Percentiles rank a stretch among this genome's conserved stretches.
phyloP scores from a whole-genome alignment of 2,113 vertebrate genomes.

The Chlorocebus sabaeus region DNA sequence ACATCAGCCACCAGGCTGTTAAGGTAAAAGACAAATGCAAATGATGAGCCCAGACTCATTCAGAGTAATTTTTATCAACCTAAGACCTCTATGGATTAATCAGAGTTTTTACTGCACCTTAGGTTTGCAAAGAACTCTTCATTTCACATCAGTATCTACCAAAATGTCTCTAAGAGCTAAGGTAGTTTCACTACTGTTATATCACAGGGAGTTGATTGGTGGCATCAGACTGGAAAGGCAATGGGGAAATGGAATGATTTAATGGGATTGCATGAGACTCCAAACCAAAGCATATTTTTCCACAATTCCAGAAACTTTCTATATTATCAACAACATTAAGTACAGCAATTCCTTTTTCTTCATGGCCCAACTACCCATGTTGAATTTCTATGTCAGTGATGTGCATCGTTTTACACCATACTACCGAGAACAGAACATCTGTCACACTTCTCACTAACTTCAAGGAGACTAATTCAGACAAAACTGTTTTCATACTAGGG shows the following conservation, averaged over 20 bases:
- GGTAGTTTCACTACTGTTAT: background rate
- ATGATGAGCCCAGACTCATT: background rate
- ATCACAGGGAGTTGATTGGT: background rate
- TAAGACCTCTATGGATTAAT: background rate
- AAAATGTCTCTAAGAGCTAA: background rate
- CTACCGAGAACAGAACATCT: background rate
- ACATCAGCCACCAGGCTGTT: constrained; percentile 92
- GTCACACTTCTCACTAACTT: background rate
- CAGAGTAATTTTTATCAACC: background rate
- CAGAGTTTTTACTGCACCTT: background rate
- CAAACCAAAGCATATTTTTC: background rate
- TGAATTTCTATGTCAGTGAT: background rate
- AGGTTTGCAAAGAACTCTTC: background rate
- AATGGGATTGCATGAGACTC: background rate
- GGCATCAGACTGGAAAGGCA: background rate
- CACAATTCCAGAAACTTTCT: background rate
- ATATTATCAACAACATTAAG: background rate
- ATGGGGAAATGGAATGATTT: background rate
- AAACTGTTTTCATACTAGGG: background rate
- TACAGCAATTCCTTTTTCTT: background rate
- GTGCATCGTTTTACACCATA: background rate
- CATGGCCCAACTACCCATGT: background rate
- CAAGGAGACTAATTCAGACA: background rate
- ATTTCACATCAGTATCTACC: background rate
- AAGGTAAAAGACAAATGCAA: constrained; percentile 52